Conservation (phyloP, 2,113 vertebrate genomes). For the Burhinus bistriatus region DNA sequence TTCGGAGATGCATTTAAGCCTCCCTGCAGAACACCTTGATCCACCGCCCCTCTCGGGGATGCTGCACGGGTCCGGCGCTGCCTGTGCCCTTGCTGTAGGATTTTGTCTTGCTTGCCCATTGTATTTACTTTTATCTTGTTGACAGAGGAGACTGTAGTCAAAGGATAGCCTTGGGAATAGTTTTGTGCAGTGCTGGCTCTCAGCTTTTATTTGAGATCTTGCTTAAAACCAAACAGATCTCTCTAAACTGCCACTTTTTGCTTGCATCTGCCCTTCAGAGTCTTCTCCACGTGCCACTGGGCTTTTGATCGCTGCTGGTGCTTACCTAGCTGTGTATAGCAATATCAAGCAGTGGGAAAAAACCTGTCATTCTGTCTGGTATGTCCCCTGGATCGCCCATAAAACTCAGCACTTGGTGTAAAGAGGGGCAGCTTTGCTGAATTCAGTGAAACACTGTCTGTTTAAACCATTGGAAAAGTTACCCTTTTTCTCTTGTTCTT, state of each 20-base stretch:
- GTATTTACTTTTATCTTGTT: background rate
- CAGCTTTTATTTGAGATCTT: slow-evolving; percentile 17
- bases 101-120: slow-evolving; percentile 15
- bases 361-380: background rate
- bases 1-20: background rate
- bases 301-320: slow-evolving; percentile 9
- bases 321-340: background rate
- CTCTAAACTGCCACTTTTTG: background rate
- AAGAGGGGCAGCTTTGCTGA: background rate
- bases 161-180: slow-evolving; percentile 37
- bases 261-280: slow-evolving; percentile 47
- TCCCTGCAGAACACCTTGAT: background rate
- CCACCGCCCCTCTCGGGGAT: background rate
- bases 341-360: background rate
- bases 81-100: slow-evolving; percentile 26
- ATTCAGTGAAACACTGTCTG: background rate
- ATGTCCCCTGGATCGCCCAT: background rate
- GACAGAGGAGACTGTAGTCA: background rate
- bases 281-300: background rate
- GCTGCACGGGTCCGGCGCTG: background rate
- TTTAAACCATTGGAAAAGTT: background rate
- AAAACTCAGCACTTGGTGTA: background rate
- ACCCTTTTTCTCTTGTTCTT: background rate
- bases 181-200: background rate
- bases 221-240: background rate